Percentiles rank a stretch among this genome's conserved stretches.
Conservation (phyloP, 2,113 vertebrate genomes). For the Lonchura striata region DNA sequence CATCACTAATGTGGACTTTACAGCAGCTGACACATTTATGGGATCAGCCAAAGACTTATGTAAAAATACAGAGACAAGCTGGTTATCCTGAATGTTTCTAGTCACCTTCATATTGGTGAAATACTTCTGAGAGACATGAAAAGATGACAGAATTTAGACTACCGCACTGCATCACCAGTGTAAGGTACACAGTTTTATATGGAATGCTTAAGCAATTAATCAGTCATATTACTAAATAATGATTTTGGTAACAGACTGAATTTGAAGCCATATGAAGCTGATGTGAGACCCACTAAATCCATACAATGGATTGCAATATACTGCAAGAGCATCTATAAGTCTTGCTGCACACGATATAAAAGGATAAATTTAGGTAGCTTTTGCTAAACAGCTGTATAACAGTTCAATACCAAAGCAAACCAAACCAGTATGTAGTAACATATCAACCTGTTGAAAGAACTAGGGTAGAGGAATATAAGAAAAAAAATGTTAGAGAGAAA, state of each 20-base stretch:
- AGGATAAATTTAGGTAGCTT: neutral
- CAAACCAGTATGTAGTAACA: neutral
- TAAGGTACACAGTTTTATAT: neutral
- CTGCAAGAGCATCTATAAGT: neutral
- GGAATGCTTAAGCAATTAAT: neutral
- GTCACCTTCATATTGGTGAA: neutral
- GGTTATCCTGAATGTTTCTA: neutral
- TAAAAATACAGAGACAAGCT: neutral
- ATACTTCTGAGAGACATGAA: neutral
- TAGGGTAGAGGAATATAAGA: neutral
- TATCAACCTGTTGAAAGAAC: neutral
- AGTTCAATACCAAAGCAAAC: neutral
- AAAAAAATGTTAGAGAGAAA: neutral
- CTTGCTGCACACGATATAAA: neutral
- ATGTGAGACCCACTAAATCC: neutral
- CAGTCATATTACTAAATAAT: neutral
- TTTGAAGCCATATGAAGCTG: constrained; percentile 49
- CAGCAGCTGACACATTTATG: neutral
- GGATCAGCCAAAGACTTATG: constrained; percentile 27
- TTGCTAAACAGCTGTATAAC: neutral
- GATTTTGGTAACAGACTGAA: neutral
- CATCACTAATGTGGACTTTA: neutral
- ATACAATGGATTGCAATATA: neutral
- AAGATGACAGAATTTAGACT: neutral
- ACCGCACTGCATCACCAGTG: neutral